Evolutionary conservation across 1,140 invertebrate genomes (phyloP), one percentile per base, ranked within the genome.

Genomic region (Drosophila arizonae): DNA sequence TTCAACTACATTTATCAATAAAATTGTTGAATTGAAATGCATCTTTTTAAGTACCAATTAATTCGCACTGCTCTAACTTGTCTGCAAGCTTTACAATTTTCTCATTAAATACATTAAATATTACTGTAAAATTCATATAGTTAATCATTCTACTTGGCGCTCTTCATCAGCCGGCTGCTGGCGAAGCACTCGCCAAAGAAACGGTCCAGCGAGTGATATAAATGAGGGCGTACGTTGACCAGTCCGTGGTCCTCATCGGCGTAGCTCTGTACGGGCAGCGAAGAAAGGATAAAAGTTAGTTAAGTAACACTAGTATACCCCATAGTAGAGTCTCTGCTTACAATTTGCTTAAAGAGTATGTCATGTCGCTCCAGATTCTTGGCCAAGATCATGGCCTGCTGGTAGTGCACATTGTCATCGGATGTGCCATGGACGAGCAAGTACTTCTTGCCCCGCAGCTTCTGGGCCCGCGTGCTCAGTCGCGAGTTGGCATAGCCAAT

Each of bases 381-480:
- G 0, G 97, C 95, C 26, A 98, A 93, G 89, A 97, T 95, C 94
- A 98, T 96, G 24, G 97, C 96, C 90, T 99, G 97, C 91, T 99
- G 98, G 92, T 97, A 98, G 92, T 99, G 98, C 1, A 99, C 98
- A 91, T 99, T 98, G 90, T 99, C 98, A 93, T 98, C 95, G n/a
- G 95, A 94, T 15, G 96, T 98, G 46, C 97, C 97, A 89, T 98
- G 98, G 51, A 99, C 95, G 8, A 99, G 91, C 76, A 98, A 94
- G 91, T 95, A 98, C 57, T 94, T 94, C 79, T 97, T 97, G 51
- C 95, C 95, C 66, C 95, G 94, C 55, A 94, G 72, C 17, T 90
- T 95, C 94, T 81, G 94, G 90, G 84, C 95, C 93, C 92, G 95
- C 92, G 89, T 94, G 21, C 95, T 94, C 13, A 98, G 92, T 90